Percentiles rank a stretch among this genome's conserved stretches.
These are phyloP conservation scores for Cyphomyrus discorhynchus DNA, from an alignment of 2,113 vertebrate species.

Conservation along the genomic window DNA sequence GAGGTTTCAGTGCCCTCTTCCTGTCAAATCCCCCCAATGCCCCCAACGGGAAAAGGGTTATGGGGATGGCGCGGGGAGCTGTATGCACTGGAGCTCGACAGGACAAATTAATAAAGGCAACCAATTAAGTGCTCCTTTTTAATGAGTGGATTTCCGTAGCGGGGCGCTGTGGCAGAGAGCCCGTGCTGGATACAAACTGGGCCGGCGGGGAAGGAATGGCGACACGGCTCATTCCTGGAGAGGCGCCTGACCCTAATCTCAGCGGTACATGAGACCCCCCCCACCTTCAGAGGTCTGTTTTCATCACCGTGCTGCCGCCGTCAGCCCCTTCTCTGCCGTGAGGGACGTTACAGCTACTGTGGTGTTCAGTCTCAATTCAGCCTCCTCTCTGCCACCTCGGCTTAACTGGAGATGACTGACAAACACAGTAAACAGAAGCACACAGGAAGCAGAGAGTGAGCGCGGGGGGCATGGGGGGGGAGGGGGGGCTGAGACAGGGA, in stretches of 20 bases:
- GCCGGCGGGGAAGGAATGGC: conserved; percentile 54
- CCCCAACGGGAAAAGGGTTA: conserved; percentile 50
- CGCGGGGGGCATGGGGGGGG: neutral
- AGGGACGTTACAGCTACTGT: conserved; percentile 61
- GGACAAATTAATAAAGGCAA: conserved; percentile 34
- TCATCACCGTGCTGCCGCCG: neutral
- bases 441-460: neutral
- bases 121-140: conserved; percentile 36
- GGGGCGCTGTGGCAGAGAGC: conserved; percentile 53
- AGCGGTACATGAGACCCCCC: conserved; percentile 53
- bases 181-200: conserved; percentile 62
- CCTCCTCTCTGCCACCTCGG: conserved; percentile 31
- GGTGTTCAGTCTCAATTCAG: conserved; percentile 63
- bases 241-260: conserved; percentile 69
- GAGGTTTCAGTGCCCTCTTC: neutral
- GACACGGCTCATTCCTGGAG: conserved; percentile 57
- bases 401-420: neutral
- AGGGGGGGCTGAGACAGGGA: neutral
- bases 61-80: conserved; percentile 41
- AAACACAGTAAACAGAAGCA: neutral
- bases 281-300: conserved; percentile 32
- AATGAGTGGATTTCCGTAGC: conserved; percentile 26
- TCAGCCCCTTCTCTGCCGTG: conserved; percentile 47
- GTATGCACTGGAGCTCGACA: neutral
- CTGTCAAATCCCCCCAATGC: neutral